phyloP scores from a whole-genome alignment of 2,888 invertebrate species.

The Caradrina clavipalpis region DNA sequence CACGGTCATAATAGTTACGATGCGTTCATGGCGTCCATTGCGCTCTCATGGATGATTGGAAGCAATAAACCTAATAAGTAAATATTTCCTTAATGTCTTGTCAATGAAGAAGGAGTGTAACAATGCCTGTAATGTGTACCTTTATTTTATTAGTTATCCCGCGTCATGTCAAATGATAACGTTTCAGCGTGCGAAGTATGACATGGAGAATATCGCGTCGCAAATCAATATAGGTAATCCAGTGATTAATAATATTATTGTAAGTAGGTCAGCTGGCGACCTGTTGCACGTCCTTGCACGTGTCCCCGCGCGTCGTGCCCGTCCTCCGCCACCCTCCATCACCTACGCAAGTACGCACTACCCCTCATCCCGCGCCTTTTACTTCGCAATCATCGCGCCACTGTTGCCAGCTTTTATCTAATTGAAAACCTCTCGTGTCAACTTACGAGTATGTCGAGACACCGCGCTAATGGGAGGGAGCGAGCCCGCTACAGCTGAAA shows the following conservation, averaged over 20 bases:
- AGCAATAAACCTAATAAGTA: not conserved
- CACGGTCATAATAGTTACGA: not conserved
- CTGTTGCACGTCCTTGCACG: constrained; percentile 80
- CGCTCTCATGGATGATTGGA: not conserved
- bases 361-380: constrained; percentile 53
- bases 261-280: constrained; percentile 81
- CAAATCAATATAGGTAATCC: constrained; percentile 54
- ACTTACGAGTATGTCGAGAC: constrained; percentile 49
- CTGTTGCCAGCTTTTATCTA: constrained; percentile 60
- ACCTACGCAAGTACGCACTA: constrained; percentile 57
- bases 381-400: constrained; percentile 61
- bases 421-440: constrained; percentile 58
- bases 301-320: constrained; percentile 51
- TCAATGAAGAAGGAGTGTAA: not conserved
- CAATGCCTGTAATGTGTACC: not conserved
- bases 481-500: constrained; percentile 26
- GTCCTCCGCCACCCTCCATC: constrained; percentile 36
- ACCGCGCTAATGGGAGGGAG: constrained; percentile 38
- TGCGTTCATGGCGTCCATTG: not conserved
- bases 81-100: not conserved
- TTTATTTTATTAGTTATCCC: not conserved
- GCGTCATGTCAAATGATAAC: not conserved
- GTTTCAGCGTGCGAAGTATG: constrained; percentile 5
- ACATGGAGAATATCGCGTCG: constrained; percentile 2
- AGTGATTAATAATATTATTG: constrained; percentile 67